Base-by-base conservation (phyloP, 2,888 invertebrate species). In the Philonicus albiceps region DNA sequence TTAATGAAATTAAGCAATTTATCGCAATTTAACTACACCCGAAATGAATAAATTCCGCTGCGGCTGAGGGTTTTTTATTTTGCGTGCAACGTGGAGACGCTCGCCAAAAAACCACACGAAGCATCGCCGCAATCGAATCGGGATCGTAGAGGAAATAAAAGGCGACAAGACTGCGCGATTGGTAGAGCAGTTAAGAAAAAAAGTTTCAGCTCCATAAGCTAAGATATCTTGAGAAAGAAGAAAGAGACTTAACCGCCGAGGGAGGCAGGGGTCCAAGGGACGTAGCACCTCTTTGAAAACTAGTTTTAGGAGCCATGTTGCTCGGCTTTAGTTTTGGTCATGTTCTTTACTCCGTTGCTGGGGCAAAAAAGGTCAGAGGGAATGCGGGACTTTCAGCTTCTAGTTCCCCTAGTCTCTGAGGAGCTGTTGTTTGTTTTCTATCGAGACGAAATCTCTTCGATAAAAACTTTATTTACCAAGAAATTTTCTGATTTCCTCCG, bases 1-100 rank as follows among this genome's bases (percentile, higher is more conserved):
- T 89, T 89, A 89, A 89, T 91, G 90, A 90, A 91, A 91, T 91
- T 91, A 91, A 91, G 91, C 91, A 91, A 91, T 91, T 91, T 90
- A 90, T 90, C 90, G 91, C 90, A 91, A 91, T 91, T 91, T 91
- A 91, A 90, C 91, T 91, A 91, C 91, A 91, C 91, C 90, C 91
- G 91, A 90, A 89, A 90, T 90, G 90, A 90, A 91, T 91, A 91
- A 91, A 91, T 91, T 90, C 90, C 86, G 87, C 8, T 55, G 27
- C n/a, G 40, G 37, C 40, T n/a, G n/a, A 3, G 76, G 22, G 34
- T 13, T 55, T 22, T 55, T 55, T 75, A 8, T 22, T 55, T 55
- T 75, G 16, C 37, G 53, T 22, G 64, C n/a, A 27, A 55, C 27
- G 64, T 16, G 76, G 37, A n/a, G n/a, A 55, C 53, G 64, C 13